These are phyloP conservation scores for Lasiurus cinereus DNA, from an alignment of 2,113 vertebrate species.

Conservation along the genomic window DNA sequence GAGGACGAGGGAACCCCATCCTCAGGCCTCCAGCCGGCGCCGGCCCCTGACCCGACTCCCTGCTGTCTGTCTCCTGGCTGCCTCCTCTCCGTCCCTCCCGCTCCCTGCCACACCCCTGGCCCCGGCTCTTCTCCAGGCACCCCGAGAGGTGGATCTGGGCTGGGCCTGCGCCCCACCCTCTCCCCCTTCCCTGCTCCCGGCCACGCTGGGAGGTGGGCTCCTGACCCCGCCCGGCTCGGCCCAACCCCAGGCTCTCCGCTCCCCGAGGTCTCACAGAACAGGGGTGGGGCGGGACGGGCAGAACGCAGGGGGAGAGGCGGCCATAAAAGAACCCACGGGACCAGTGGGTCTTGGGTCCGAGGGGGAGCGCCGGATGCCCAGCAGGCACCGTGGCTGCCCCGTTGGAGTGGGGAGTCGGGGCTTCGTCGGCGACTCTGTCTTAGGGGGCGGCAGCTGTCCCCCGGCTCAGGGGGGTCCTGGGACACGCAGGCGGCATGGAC, in stretches of 20 bases:
- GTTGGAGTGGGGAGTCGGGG: background rate
- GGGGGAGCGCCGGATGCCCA: no score
- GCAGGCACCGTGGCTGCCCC: no score
- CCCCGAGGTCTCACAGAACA: background rate
- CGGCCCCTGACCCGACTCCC: background rate
- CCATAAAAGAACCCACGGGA: background rate
- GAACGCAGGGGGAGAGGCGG: background rate
- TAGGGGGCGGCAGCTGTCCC: background rate
- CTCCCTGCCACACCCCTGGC: accelerated
- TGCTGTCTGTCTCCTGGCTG: background rate
- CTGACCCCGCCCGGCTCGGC: background rate
- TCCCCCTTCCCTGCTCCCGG: accelerated
- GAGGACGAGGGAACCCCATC: accelerated
- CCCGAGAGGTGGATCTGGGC: background rate
- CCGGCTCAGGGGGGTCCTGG: background rate
- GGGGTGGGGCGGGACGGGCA: background rate
- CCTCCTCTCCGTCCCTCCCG: background rate
- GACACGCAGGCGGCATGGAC: accelerated
- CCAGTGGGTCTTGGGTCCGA: accelerated
- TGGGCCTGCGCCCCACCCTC: accelerated
- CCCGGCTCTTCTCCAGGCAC: background rate
- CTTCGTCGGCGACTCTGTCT: accelerated
- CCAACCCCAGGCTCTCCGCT: background rate
- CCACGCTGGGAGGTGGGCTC: background rate
- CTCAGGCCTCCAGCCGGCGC: no score